Conservation (phyloP, 2,113 vertebrate genomes). For the Mohoua ochrocephala region DNA sequence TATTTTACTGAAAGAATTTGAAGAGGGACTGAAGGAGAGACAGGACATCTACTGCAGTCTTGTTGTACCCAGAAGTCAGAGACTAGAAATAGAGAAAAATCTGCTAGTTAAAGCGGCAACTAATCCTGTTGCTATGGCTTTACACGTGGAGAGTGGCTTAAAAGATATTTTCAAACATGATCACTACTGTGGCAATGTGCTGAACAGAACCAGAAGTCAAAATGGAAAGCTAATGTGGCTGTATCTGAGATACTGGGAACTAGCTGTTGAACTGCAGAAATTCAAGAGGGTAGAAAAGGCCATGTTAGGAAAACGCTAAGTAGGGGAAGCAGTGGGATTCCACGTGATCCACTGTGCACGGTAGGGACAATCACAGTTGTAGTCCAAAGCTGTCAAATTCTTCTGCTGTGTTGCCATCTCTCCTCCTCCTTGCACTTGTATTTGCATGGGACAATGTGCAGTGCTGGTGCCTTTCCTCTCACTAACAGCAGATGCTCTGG, state of each 20-base stretch:
- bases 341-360: accelerated
- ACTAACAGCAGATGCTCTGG: neutral
- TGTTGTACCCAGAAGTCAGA: conserved; percentile 73
- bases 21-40: conserved; percentile 81
- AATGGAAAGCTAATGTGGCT: conserved; percentile 97
- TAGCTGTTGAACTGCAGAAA: conserved; percentile 81
- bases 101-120: conserved; percentile 80
- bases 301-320: conserved; percentile 64
- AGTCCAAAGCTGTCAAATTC: neutral
- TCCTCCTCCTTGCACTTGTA: neutral
- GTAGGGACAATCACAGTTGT: neutral
- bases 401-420: neutral
- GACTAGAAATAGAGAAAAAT: conserved; percentile 86
- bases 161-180: conserved; percentile 92
- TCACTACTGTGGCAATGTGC: conserved; percentile 81
- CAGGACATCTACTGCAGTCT: conserved; percentile 89
- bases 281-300: conserved; percentile 80
- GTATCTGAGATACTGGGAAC: conserved; percentile 91
- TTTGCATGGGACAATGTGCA: neutral
- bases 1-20: conserved; percentile 78
- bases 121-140: conserved; percentile 74
- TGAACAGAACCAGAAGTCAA: conserved; percentile 81
- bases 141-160: conserved; percentile 82
- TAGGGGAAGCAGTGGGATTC: neutral
- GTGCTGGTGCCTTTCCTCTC: conserved; percentile 19